A percentile compares a stretch with the other conserved stretches of the same genome.
These are phyloP conservation scores for Drosophila kurseongensis DNA, from an alignment of 1,140 invertebrate genomes.

Conservation along the genomic window DNA sequence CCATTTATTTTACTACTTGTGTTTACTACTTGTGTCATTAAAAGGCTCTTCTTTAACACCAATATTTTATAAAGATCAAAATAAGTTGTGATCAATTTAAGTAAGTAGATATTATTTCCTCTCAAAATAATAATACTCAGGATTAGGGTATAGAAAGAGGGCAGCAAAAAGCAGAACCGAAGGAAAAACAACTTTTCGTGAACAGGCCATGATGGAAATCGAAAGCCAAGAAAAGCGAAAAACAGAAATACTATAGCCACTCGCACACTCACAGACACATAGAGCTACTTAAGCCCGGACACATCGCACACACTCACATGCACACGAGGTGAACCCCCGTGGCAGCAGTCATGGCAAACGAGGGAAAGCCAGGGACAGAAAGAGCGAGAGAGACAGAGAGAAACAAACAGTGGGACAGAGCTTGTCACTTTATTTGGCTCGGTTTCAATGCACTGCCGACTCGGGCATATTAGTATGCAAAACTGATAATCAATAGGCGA, in stretches of 20 bases:
- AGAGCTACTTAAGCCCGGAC: conserved; percentile 40
- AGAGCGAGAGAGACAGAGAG: conserved; percentile 18
- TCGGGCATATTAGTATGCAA: conserved; percentile 74
- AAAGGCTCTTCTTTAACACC: too few relatives aligned
- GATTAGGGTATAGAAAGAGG: conserved; percentile 10
- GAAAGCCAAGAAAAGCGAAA: conserved; percentile 39
- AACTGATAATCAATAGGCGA: conserved; percentile 76
- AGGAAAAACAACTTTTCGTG: conserved; percentile 43
- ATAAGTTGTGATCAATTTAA: not conserved
- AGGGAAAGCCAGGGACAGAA: conserved; percentile 15
- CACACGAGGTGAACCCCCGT: conserved; percentile 18
- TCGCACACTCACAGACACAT: not conserved
- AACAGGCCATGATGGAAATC: conserved; percentile 38
- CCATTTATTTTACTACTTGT: too few relatives aligned
- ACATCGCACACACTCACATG: conserved; percentile 17
- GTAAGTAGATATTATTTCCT: too few relatives aligned
- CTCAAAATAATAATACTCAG: not conserved
- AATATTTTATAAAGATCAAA: too few relatives aligned
- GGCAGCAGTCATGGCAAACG: conserved; percentile 49
- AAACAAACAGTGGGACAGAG: conserved; percentile 42
- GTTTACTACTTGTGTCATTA: too few relatives aligned
- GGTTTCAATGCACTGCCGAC: conserved; percentile 36
- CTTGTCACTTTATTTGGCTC: conserved; percentile 53
- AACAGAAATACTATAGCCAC: conserved; percentile 19
- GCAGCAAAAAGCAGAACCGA: conserved; percentile 13